phyloP scores from a whole-genome alignment of 1,140 invertebrate species.

The Caerostris darwini region DNA sequence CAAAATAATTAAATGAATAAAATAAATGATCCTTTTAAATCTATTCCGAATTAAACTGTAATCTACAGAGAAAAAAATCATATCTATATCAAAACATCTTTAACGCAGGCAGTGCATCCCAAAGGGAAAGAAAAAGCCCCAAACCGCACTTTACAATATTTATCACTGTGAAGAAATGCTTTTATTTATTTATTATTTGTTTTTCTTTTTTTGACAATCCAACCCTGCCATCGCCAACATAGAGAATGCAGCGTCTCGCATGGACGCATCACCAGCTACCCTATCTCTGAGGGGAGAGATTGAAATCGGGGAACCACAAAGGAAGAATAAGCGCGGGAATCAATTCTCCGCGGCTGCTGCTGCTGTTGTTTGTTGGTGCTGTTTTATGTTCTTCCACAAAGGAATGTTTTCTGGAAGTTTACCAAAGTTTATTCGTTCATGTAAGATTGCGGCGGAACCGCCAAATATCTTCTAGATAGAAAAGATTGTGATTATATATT shows the following conservation, averaged over 20 bases:
- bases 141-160: not conserved
- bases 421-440: not conserved
- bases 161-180: conserved; percentile 1
- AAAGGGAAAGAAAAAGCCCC: not conserved
- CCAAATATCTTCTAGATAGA: too few relatives aligned
- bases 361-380: not conserved
- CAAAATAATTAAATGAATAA: too few relatives aligned
- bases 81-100: not conserved
- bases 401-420: not conserved
- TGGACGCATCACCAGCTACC: conserved; percentile 13
- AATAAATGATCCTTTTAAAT: too few relatives aligned
- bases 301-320: conserved; percentile 12
- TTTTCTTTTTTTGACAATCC: not conserved
- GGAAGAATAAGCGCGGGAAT: not conserved
- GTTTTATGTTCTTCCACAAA: not conserved
- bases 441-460: not conserved
- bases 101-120: not conserved
- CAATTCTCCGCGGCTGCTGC: not conserved
- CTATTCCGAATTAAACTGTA: too few relatives aligned
- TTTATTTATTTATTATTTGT: too few relatives aligned
- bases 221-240: not conserved
- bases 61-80: not conserved
- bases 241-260: not conserved
- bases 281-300: not conserved
- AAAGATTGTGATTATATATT: too few relatives aligned